phyloP scores from a whole-genome alignment of 2,888 invertebrate genomes.

The Limnephilus marmoratus region DNA sequence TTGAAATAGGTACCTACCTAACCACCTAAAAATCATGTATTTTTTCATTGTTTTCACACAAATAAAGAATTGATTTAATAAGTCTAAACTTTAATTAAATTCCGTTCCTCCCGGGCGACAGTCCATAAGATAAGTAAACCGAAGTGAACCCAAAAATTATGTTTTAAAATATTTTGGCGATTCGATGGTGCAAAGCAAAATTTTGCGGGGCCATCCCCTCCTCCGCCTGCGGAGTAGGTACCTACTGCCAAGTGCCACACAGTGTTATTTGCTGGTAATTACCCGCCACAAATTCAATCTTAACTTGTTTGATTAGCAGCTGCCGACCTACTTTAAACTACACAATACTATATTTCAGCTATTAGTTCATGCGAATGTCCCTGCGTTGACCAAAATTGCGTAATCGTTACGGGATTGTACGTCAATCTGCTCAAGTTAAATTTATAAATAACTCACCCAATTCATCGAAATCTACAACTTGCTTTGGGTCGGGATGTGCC shows the following conservation, averaged over 20 bases:
- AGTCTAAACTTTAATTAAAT: not conserved
- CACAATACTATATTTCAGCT: not conserved
- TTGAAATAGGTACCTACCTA: too few species aligned
- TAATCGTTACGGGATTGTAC: not conserved
- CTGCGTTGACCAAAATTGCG: not conserved
- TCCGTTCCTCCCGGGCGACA: not conserved
- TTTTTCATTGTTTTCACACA: too few species aligned
- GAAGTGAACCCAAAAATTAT: not conserved
- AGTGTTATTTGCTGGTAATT: not conserved
- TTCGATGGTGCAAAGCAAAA: not conserved
- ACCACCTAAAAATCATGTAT: too few species aligned
- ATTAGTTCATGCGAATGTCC: not conserved
- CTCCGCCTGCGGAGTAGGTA: not conserved
- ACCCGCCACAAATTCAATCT: not conserved
- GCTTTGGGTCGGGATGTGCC: constrained; percentile 30
- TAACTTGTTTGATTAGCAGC: not conserved
- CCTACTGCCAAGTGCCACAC: not conserved
- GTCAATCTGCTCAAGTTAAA: constrained; percentile 6
- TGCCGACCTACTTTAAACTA: constrained; percentile 20
- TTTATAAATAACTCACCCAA: constrained; percentile 51
- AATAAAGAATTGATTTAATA: too few species aligned
- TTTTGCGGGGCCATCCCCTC: not conserved
- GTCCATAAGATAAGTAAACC: too few species aligned
- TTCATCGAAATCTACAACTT: constrained; percentile 48
- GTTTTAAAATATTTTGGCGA: not conserved